phyloP scores from a whole-genome alignment of 2,888 invertebrate genomes.

The Parascotia fuliginaria region DNA sequence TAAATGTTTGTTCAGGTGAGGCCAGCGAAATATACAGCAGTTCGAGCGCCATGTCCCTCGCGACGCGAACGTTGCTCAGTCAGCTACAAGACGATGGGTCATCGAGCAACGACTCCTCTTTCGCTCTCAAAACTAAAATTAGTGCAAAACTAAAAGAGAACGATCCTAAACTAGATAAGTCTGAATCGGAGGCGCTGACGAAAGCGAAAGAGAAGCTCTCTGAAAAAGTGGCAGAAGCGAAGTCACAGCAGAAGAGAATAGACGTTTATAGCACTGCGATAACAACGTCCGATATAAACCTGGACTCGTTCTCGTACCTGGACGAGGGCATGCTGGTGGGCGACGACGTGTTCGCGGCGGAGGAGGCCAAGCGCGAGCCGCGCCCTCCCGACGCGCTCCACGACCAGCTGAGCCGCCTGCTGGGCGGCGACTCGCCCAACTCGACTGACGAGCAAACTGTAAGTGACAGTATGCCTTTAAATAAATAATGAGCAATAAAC shows the following conservation, averaged over 20 bases:
- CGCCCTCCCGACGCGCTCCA: conserved; percentile 58
- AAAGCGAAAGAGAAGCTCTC: conserved; percentile 77
- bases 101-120: conserved; percentile 82
- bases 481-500: conserved; percentile 70
- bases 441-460: conserved; percentile 71
- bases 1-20: conserved; percentile 72
- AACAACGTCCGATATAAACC: conserved; percentile 80
- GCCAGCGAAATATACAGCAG: conserved; percentile 71
- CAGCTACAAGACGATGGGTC: conserved; percentile 84
- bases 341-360: conserved; percentile 72
- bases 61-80: conserved; percentile 79
- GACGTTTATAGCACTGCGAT: conserved; percentile 85
- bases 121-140: conserved; percentile 69
- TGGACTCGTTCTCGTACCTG: conserved; percentile 83
- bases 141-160: conserved; percentile 55
- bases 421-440: conserved; percentile 70
- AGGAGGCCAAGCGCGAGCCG: conserved; percentile 58
- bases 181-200: conserved; percentile 72
- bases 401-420: conserved; percentile 69
- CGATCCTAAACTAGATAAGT: conserved; percentile 62
- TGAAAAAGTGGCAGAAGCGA: conserved; percentile 76
- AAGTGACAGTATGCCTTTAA: conserved; percentile 74
- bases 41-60: conserved; percentile 70
- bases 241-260: conserved; percentile 75
- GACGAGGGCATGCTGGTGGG: conserved; percentile 79